Percentiles rank a stretch among this genome's conserved stretches.
phyloP scores from a whole-genome alignment of 2,888 invertebrate genomes.

The Cheilosia vernalis region DNA sequence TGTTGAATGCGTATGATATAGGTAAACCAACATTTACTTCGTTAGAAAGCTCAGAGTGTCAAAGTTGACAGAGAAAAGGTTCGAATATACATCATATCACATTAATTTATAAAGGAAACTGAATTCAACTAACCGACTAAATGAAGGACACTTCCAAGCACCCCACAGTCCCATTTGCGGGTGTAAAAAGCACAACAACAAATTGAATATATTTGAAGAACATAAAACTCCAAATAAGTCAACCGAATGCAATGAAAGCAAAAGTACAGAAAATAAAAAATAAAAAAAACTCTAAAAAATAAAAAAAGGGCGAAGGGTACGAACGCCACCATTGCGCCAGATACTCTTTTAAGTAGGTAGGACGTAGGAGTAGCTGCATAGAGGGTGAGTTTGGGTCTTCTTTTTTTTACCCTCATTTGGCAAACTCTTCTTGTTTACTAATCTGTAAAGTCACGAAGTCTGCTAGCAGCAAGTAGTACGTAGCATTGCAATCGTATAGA shows the following conservation, averaged over 20 bases:
- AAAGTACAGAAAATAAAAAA: conserved; percentile 41
- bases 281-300: conserved; percentile 20
- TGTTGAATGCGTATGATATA: too few relatives aligned
- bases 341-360: conserved; percentile 28
- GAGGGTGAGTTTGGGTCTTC: conserved; percentile 17
- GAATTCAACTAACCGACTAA: conserved; percentile 34
- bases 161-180: conserved; percentile 9
- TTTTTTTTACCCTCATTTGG: conserved; percentile 48
- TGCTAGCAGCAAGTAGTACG: conserved; percentile 12
- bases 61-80: too few relatives aligned
- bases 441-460: conserved; percentile 61
- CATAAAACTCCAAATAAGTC: conserved; percentile 60
- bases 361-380: too few relatives aligned
- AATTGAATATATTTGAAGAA: conserved; percentile 36
- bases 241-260: conserved; percentile 42
- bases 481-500: conserved; percentile 25
- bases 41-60: too few relatives aligned
- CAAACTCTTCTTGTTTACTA: conserved; percentile 51
- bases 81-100: conserved; percentile 1
- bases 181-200: conserved; percentile 12
- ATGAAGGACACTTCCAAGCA: conserved; percentile 28
- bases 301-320: neutral
- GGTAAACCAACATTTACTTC: too few relatives aligned
- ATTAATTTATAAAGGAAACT: conserved; percentile 39
- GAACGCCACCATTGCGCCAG: neutral